Evolutionary conservation across 2,888 invertebrate species (phyloP).

Genomic region (Pterostichus niger): DNA sequence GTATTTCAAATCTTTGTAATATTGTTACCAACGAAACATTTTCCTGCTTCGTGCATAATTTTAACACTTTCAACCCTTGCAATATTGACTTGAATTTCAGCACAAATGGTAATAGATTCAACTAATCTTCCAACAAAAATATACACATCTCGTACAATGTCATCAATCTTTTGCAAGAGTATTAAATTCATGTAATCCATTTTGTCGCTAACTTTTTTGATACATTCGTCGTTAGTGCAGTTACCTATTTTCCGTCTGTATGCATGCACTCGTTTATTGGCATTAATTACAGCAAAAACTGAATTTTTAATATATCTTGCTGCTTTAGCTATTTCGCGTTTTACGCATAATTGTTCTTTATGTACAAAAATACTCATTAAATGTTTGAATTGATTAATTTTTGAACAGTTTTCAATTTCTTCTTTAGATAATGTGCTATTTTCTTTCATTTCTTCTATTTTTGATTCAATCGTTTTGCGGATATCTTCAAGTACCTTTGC

Average conservation of each 20-base stretch:
- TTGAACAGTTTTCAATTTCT: not conserved
- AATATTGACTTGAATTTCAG: not conserved
- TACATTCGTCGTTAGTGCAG: not conserved
- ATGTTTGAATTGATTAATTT: constrained; percentile 10
- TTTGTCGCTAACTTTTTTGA: not conserved
- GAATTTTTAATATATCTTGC: not conserved
- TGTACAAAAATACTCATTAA: not conserved
- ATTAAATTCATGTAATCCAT: not conserved
- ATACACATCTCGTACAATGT: constrained; percentile 1
- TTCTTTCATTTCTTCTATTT: constrained; percentile 13
- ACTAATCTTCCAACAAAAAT: not conserved
- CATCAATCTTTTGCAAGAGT: not conserved
- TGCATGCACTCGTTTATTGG: not conserved
- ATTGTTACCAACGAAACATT: constrained; percentile 6
- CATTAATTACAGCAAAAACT: constrained; percentile 11
- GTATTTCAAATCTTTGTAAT: not conserved
- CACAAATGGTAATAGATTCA: not conserved
- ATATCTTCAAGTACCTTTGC: constrained; percentile 25
- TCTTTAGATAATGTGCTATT: not conserved
- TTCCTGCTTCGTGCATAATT: constrained; percentile 3
- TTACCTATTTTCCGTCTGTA: not conserved
- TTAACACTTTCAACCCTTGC: constrained; percentile 13
- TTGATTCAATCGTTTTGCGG: not conserved
- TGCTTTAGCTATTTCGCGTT: not conserved
- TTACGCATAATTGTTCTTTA: constrained; percentile 24